Base-by-base conservation (phyloP, 2,888 invertebrate species). In the Palloptera scutellata region DNA sequence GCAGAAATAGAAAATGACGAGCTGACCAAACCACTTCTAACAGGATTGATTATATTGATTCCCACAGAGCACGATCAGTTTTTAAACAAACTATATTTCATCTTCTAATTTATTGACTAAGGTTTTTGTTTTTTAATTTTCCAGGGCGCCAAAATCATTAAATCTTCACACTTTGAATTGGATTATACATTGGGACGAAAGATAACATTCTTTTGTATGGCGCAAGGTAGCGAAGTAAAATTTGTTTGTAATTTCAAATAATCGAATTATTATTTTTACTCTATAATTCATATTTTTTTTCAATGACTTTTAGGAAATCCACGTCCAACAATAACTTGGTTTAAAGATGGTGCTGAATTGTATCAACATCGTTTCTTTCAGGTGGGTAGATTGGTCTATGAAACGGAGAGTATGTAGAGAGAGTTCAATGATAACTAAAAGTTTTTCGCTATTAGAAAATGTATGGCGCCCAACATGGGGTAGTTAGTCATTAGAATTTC, bases 101-200 rank as follows among this genome's bases (percentile, higher is more conserved):
- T 5, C 6, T n/a, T n/a, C 2, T 15, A 48, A 4, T 48, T 2
- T 48, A n/a, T 48, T n/a, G 13, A 4, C 2, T n/a, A 48, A 4
- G 15, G 1, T 48, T 48, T 42, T 55, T 6, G 40, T 54, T 45
- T 17, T 41, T 10, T 10, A 30, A 5, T 30, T 55, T 61, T 71
- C 45, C 82, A 96, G 95, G 96, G 96, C 17, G 96, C 96, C 1
- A 95, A 94, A 86, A 96, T 96, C 71, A 87, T 92, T 43, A 88
- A 93, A 74, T 92, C 94, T 0, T 96, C 96, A 1, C 96, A 96
- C 84, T 96, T 96, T 83, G 96, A 96, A 83, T 90, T 92, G 86
- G 95, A 96, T 87, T 96, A 95, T 86, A 92, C 94, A 54, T 86
- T 97, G 78, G 97, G 97, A 0, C 94, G 97, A 81, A 97, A 97